Base-by-base conservation (phyloP, 2,113 vertebrate species). In the Dendropsophus ebraccatus region DNA sequence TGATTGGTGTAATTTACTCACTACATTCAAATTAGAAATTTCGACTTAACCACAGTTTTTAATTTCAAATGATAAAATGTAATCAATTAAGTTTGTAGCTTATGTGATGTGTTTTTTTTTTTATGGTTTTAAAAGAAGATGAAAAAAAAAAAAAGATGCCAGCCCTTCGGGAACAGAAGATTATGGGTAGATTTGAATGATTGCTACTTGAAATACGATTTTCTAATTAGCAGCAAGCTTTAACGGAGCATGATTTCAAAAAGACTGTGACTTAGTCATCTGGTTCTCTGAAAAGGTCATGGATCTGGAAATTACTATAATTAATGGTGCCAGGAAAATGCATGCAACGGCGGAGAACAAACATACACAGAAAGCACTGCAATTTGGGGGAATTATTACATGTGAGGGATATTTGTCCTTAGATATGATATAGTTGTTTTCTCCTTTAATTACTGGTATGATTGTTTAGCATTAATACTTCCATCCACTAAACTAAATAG, bases 261-360 rank as follows among this genome's bases (percentile, higher is more conserved):
- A 88, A 87, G 88, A 75, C 69, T n/a, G 72, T 88, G 87, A 88
- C 87, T 87, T 83, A 65, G 17, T 84, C 19, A 84, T 88, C 87
- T 56, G 82, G 83, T 87, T 88, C 84, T 82, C 50, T 54, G 76
- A 69, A 89, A 85, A 91, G 88, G 79, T 89, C 92, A 73, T 76
- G 65, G 82, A 88, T 84, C 76, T 91, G 75, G 84, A 90, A 91
- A 92, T 90, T 88, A 90, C 92, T 93, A 92, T 92, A 91, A 93
- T 88, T 90, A 94, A 91, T 90, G 90, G 89, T 73, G 81, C 85
- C 77, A 89, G 7, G 5, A 90, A 91, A 92, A 87, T 87, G 80
- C 87, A 86, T 88, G 88, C 49, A 80, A 65, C 47, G 56, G 65
- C 84, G 45, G 84, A 67, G 75, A 86, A 80, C 50, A 83, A 72